phyloP scores from a whole-genome alignment of 2,888 invertebrate genomes.

The Aelia acuminata region DNA sequence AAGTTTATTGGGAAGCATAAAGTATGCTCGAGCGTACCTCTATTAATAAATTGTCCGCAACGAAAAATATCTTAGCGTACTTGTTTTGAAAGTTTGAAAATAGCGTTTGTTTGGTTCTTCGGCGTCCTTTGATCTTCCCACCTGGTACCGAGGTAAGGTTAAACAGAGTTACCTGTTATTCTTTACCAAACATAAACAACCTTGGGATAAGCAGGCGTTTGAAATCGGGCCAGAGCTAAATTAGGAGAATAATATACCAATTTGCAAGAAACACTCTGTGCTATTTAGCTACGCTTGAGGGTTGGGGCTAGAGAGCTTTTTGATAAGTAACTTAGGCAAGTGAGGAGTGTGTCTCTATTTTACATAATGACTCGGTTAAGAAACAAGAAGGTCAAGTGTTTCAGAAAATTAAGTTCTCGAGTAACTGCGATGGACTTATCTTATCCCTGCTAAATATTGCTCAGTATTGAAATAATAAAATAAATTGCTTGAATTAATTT shows the following conservation, averaged over 20 bases:
- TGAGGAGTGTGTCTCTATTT: background rate
- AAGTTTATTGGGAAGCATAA: too few relatives aligned
- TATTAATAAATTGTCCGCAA: background rate
- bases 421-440: background rate
- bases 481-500: background rate
- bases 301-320: background rate
- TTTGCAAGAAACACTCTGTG: background rate
- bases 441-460: background rate
- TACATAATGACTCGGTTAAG: background rate
- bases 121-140: background rate
- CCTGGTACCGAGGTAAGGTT: background rate
- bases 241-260: conserved; percentile 4
- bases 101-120: background rate
- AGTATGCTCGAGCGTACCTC: too few relatives aligned
- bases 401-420: background rate
- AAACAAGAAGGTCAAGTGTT: background rate
- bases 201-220: background rate
- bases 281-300: background rate
- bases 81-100: background rate
- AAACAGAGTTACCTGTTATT: conserved; percentile 15
- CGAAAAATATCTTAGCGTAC: background rate
- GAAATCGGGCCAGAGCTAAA: conserved; percentile 21
- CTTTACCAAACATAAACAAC: background rate
- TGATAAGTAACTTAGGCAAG: background rate
- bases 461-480: background rate